Evolutionary conservation across 2,888 invertebrate species (phyloP), one percentile per base, ranked within the genome.

Genomic region (Phaonia tiefii): DNA sequence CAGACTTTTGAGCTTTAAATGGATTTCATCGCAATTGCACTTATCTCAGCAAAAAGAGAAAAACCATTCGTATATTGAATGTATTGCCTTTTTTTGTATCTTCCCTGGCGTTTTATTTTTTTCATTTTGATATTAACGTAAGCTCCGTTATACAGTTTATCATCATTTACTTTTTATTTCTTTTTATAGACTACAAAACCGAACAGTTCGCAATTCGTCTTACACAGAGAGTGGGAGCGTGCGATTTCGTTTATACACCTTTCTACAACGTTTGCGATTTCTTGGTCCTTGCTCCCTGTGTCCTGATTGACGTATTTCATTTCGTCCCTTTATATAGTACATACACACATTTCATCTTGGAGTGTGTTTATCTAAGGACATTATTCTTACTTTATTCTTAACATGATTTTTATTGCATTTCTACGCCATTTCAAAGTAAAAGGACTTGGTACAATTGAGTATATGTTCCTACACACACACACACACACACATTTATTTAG

Each of bases 381-480:
- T 75, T 60, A 69, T 42, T 56, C 66, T 67, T 22, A 51, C 60
- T 75, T 75, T 72, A 75, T 69, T 69, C 60, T 46, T 69, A 69
- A 69, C 51, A 72, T 46, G 71, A 60, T 49, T 72, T 72, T 79
- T 70, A 79, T 75, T 79, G 74, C 74, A 66, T 58, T 79, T 66
- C 13, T 70, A 65, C 26, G 70, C 54, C 56, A 49, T 71, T 71
- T 58, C 49, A 58, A 79, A 58, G n/a, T 26, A 56, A 51, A 3
- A 20, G 22, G 22, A 51, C 51, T 44, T 8, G 2, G n/a, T 44
- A 44, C 31, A 31, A 31, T 31, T 31, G 31, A 31, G 31, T 31
- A 31, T 8, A 31, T 31, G 8, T 8, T 31, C 31, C 31, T 5
- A 31, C 31, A 31, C 31, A 31, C 31, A 31, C 31, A 31, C 31